These are phyloP conservation scores for Goniozus legneri DNA, from an alignment of 1,140 invertebrate genomes.

Conservation along the genomic window DNA sequence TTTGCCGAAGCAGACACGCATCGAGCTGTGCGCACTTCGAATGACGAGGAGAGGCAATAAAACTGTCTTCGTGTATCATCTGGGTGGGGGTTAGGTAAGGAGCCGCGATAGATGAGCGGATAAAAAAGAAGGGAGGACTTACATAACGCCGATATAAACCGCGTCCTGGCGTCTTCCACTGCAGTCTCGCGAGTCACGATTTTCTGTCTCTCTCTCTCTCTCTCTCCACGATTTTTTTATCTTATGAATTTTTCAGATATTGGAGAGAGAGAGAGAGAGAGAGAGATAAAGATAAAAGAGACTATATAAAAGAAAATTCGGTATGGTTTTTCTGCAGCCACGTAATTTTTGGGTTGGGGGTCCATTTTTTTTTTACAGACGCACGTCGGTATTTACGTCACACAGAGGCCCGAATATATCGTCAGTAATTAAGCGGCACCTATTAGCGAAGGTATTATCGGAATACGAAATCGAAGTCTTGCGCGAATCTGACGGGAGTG, in stretches of 20 bases:
- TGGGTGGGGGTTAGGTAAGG: slow-evolving; percentile 33
- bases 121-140: no score
- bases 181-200: slow-evolving; percentile 26
- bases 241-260: neutral
- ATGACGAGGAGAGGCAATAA: slow-evolving; percentile 14
- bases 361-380: neutral
- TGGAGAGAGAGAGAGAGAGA: neutral
- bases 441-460: no score
- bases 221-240: neutral
- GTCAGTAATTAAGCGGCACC: no score
- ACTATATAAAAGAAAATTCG: neutral
- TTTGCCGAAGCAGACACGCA: no score
- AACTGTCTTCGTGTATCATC: slow-evolving; percentile 18
- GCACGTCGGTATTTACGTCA: neutral
- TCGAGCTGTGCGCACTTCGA: no score
- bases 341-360: neutral
- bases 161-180: no score
- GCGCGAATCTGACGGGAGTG: no score
- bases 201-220: slow-evolving; percentile 11
- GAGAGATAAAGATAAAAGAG: neutral
- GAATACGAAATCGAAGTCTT: no score
- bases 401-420: no score
- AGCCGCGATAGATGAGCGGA: slow-evolving; percentile 14
- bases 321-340: neutral
- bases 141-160: no score